phyloP scores from a whole-genome alignment of 2,113 vertebrate species.

The Austrofundulus limnaeus region DNA sequence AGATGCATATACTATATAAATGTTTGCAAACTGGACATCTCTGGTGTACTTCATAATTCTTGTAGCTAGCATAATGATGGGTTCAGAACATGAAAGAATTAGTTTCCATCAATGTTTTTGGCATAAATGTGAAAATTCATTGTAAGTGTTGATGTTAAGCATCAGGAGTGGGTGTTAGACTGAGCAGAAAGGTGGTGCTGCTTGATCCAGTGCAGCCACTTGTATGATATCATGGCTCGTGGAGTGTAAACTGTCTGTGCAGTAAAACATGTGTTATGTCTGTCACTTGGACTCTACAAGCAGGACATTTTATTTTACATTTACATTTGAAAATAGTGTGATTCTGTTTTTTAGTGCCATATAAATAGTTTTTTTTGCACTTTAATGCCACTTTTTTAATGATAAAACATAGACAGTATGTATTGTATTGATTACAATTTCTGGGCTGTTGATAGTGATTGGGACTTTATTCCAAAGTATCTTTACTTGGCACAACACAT shows the following conservation, averaged over 20 bases:
- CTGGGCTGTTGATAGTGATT: no score
- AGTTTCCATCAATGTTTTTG: slow-evolving; percentile 55
- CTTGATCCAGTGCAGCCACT: slow-evolving; percentile 54
- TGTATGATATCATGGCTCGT: slow-evolving; percentile 44
- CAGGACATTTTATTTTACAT: neutral
- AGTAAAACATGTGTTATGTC: slow-evolving; percentile 43
- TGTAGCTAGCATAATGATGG: slow-evolving; percentile 40
- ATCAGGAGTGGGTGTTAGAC: slow-evolving; percentile 50
- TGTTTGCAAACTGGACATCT: slow-evolving; percentile 64
- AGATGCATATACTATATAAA: slow-evolving; percentile 33
- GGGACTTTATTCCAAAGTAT: no score
- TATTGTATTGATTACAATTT: no score
- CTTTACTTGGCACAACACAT: no score
- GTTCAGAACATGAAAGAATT: slow-evolving; percentile 40
- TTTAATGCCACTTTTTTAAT: no score
- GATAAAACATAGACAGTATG: no score
- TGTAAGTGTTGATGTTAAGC: slow-evolving; percentile 62
- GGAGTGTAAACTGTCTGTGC: slow-evolving; percentile 12
- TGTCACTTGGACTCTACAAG: slow-evolving; percentile 43
- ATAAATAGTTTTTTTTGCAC: no score
- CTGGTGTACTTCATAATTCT: slow-evolving; percentile 65
- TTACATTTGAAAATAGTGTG: slow-evolving; percentile 21
- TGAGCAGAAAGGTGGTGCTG: slow-evolving; percentile 35
- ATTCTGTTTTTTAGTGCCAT: neutral
- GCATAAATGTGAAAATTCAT: slow-evolving; percentile 46